phyloP scores from a whole-genome alignment of 2,888 invertebrate genomes.

The Trichopria drosophilae region DNA sequence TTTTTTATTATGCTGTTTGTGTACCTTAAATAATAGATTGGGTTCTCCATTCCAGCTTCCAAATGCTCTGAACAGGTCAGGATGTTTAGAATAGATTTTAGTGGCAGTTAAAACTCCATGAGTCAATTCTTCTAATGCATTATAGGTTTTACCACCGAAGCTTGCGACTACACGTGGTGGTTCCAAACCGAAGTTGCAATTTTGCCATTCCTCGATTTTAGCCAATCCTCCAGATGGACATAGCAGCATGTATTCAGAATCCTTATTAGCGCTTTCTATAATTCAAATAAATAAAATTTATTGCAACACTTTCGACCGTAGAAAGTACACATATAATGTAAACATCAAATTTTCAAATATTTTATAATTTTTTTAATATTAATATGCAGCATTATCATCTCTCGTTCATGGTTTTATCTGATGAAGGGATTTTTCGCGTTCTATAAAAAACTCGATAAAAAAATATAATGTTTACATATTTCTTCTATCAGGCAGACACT shows the following conservation, averaged over 20 bases:
- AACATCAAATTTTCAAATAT: no score
- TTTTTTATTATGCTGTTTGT: no score
- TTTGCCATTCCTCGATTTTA: slow-evolving; percentile 60
- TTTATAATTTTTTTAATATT: no score
- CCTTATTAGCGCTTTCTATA: slow-evolving; percentile 46
- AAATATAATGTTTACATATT: no score
- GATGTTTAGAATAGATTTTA: slow-evolving; percentile 61
- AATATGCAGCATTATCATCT: no score
- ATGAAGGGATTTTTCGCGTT: no score
- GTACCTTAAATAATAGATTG: slow-evolving; percentile 63
- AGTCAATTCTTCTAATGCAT: slow-evolving; percentile 67
- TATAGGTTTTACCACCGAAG: slow-evolving; percentile 59
- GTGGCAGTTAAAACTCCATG: slow-evolving; percentile 67
- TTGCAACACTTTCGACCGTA: no score
- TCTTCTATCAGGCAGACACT: no score
- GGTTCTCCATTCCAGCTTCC: slow-evolving; percentile 63
- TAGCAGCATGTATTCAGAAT: slow-evolving; percentile 65
- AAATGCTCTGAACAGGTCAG: slow-evolving; percentile 69
- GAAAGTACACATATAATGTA: no score
- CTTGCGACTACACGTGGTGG: slow-evolving; percentile 64
- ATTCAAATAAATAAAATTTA: no score
- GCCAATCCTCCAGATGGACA: slow-evolving; percentile 68
- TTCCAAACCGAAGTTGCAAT: slow-evolving; percentile 67
- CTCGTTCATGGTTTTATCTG: no score
- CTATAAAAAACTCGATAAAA: no score